Evolutionary conservation across 2,888 invertebrate genomes (phyloP).

Genomic region (Caenorhabditis auriculariae): DNA sequence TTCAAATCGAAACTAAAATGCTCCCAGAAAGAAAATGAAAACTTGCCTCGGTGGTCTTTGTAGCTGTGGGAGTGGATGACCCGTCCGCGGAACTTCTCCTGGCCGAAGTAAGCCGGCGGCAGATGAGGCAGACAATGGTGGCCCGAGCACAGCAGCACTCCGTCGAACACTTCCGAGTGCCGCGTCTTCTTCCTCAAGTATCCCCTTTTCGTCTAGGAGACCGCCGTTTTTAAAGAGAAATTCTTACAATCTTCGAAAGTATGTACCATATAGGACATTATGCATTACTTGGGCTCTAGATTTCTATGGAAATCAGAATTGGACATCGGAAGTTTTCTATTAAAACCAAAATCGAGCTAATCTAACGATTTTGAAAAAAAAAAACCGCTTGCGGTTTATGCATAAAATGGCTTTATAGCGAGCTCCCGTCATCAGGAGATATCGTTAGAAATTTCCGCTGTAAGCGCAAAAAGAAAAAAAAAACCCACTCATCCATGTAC

Average conservation of each 20-base stretch:
- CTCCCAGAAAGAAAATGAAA: neutral
- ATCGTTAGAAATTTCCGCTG: conserved; percentile 52
- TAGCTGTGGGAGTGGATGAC: conserved; percentile 62
- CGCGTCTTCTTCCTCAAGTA: too few relatives aligned
- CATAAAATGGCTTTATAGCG: conserved; percentile 3
- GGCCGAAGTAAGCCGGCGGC: conserved; percentile 59
- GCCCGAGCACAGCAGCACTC: conserved; percentile 68
- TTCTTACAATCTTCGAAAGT: too few relatives aligned
- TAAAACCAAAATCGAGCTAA: too few relatives aligned
- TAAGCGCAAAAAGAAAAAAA: too few relatives aligned
- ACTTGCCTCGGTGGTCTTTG: conserved; percentile 40
- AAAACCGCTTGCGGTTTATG: too few relatives aligned
- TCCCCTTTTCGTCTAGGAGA: too few relatives aligned
- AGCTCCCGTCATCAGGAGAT: neutral
- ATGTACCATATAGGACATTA: too few relatives aligned
- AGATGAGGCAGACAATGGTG: conserved; percentile 66
- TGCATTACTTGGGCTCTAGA: too few relatives aligned
- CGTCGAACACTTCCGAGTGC: conserved; percentile 64
- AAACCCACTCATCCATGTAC: conserved; percentile 35
- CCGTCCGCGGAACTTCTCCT: conserved; percentile 44
- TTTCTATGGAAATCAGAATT: too few relatives aligned
- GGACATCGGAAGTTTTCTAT: too few relatives aligned
- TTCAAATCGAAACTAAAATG: neutral
- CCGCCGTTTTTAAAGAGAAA: too few relatives aligned
- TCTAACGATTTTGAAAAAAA: too few relatives aligned